Base-by-base conservation (phyloP, 2,113 vertebrate genomes). In the Egretta garzetta region DNA sequence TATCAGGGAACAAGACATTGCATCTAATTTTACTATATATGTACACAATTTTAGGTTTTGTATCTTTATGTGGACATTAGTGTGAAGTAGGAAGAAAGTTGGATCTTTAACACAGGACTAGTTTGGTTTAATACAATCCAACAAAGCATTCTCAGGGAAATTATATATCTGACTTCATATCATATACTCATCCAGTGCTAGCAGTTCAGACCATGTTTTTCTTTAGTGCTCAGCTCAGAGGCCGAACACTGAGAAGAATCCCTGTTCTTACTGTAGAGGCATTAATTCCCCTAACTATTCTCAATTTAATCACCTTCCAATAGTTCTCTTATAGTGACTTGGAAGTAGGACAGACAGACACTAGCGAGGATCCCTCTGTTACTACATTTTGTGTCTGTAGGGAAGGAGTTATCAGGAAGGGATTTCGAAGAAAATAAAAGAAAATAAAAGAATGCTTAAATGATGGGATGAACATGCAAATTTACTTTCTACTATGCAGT, bases 21-120 rank as follows among this genome's bases (percentile, higher is more conserved):
- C 12, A 8, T 53, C 19, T 55, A 24, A 80, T 82, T 85, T 91
- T 82, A n/a, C 26, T 35, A 17, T 43, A n/a, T 9, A n/a, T 39
- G 14, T 67, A 23, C 13, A 64, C 0, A 0, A 23, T 67, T 92
- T 80, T 50, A 64, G 7, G 0, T 49, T 86, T 62, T 80, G 2
- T 63, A 30, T 47, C 20, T 39, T 88, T 88, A 27, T n/a, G 12
- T 58, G 26, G 4, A 39, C 43, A 10, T 62, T 33, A 66, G 9
- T 27, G 15, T 68, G 70, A 77, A 50, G n/a, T 50, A 85, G 21
- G 17, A 73, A 56, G 15, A 33, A 70, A 76, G 27, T 2, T 87
- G 24, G 4, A 37, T 91, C 41, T 66, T 90, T 83, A n/a, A 72
- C 37, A 49, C 4, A 26, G 24, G 12, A 62, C 10, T 72, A 32